Evolutionary conservation across 2,797 vertebrate genomes (phyloP), one percentile per base, ranked within the genome.

Genomic region (Tapirus indicus): DNA sequence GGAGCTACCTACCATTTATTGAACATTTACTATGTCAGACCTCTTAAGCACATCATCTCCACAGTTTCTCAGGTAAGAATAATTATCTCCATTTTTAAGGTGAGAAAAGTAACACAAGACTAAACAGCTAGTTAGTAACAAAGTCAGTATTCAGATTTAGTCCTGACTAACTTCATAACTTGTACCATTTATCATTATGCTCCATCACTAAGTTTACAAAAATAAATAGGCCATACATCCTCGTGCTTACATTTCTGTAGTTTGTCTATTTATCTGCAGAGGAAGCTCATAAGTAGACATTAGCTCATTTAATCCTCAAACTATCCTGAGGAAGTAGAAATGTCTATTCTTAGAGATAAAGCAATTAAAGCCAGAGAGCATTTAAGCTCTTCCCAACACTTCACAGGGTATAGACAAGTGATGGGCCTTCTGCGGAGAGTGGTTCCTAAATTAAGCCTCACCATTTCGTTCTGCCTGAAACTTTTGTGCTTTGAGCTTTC

Each of bases 331-430:
- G 75, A 75, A 90, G 78, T 62, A 74, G 85, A 95, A 84, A 88
- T 38, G 52, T 23, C 93, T 93, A 77, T 95, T 95, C 94, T 93
- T 83, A 94, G 90, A 96, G 52, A 92, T 20, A 38, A 92, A 71
- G 62, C 35, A 47, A 92, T 80, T 94, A 41, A 95, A 92, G 41
- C 80, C 66, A 56, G 44, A 93, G 62, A 54, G 91, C 93, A 97
- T 21, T 84, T 86, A 83, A 83, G 38, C 69, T 83, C 78, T 86
- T 91, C 44, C 64, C 56, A 82, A 27, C 35, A 38, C 64, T 44
- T 93, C 52, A 5, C 13, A 13, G 60, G 3, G 18, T 60, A 18
- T 25, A 64, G n/a, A 68, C 27, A 27, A 41, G 41, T 2, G 25
- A 25, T 56, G 17, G 0, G 20, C 4, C 21, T 54, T 49, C n/a